A percentile compares a stretch with the other conserved stretches of the same genome.
Conservation (phyloP, 2,797 vertebrate species). For the Rhinichthys osculus region DNA sequence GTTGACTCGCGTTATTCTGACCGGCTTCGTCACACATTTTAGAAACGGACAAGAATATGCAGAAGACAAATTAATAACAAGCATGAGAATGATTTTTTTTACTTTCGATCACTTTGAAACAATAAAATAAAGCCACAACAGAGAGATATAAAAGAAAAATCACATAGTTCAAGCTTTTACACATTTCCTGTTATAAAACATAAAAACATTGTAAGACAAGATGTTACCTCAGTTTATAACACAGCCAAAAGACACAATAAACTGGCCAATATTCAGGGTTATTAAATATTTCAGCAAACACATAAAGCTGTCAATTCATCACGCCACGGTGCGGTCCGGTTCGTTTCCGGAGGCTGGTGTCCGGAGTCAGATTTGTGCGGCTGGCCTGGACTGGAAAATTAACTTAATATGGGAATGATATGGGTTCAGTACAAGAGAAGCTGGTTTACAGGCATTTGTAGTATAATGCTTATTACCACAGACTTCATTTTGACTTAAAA, state of each 20-base stretch:
- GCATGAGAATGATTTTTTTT: neutral
- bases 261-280: slow-evolving; percentile 20
- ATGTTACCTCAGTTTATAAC: slow-evolving; percentile 15
- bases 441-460: neutral
- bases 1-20: neutral
- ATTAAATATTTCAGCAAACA: slow-evolving; percentile 16
- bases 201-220: slow-evolving; percentile 13
- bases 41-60: slow-evolving; percentile 1
- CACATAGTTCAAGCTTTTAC: neutral
- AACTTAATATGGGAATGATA: neutral
- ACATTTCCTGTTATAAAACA: slow-evolving; percentile 33
- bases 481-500: neutral
- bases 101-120: neutral
- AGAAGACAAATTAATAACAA: slow-evolving; percentile 27
- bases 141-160: slow-evolving; percentile 3
- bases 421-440: neutral
- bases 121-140: slow-evolving; percentile 24
- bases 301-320: neutral
- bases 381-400: slow-evolving; percentile 10
- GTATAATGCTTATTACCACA: neutral
- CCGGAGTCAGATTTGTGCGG: neutral
- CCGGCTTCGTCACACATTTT: neutral
- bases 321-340: neutral
- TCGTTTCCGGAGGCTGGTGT: slow-evolving; percentile 6
- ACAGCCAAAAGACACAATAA: neutral